These are phyloP conservation scores for Stegodyphus mimosarum DNA, from an alignment of 1,140 invertebrate species.

Conservation along the genomic window DNA sequence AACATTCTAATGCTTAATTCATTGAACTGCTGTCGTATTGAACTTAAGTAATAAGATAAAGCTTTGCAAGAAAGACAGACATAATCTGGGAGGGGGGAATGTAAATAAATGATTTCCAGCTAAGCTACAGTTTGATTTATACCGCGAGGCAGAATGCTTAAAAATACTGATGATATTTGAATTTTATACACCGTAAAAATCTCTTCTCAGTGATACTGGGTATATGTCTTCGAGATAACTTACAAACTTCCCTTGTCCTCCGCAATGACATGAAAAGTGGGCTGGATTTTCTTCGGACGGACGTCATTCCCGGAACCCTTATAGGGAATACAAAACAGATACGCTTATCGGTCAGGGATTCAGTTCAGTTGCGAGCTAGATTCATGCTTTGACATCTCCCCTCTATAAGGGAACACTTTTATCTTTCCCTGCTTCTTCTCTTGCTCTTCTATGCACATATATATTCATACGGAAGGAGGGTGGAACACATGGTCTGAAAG, in stretches of 20 bases:
- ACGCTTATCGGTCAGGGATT: background rate
- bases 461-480: no score
- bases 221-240: background rate
- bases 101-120: no score
- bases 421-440: no score
- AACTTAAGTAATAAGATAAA: no score
- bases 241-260: background rate
- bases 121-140: background rate
- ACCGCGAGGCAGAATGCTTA: background rate
- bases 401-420: no score
- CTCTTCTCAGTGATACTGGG: background rate
- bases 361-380: background rate
- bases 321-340: constrained; percentile 8
- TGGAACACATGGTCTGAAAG: no score
- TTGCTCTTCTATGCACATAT: no score
- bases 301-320: background rate
- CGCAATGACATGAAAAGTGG: constrained; percentile 8
- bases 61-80: no score
- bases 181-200: background rate
- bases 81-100: no score
- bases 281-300: background rate
- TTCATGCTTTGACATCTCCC: no score
- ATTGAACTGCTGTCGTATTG: no score
- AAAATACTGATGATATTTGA: background rate
- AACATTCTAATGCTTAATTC: no score